phyloP scores from a whole-genome alignment of 2,888 invertebrate species.

The Drosophila kambysellisi region DNA sequence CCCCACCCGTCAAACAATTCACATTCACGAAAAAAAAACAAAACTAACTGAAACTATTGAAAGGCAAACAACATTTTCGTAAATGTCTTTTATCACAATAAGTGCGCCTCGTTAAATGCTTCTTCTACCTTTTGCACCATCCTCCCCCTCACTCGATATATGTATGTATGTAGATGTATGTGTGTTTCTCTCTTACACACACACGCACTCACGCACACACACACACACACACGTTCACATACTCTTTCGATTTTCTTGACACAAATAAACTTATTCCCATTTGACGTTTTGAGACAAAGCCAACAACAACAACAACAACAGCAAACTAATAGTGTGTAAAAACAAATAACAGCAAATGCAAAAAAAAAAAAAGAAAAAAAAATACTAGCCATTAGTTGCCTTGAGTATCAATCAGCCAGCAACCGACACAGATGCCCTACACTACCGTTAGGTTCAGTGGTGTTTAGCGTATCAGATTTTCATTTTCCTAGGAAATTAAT shows the following conservation, averaged over 20 bases:
- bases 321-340: conserved; percentile 1
- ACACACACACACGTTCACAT: background rate
- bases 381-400: conserved; percentile 14
- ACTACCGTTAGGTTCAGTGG: background rate
- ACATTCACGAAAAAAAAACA: background rate
- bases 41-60: conserved; percentile 56
- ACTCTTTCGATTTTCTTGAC: conserved; percentile 52
- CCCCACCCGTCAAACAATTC: conserved; percentile 22
- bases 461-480: background rate
- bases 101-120: conserved; percentile 34
- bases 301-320: conserved; percentile 28
- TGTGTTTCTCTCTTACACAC: background rate
- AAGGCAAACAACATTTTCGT: conserved; percentile 38
- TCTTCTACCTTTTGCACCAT: background rate
- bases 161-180: background rate
- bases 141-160: background rate
- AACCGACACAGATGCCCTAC: conserved; percentile 9
- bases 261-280: conserved; percentile 58
- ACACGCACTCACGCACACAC: background rate
- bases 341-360: conserved; percentile 21
- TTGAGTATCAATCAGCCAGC: conserved; percentile 12
- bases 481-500: background rate
- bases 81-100: conserved; percentile 61
- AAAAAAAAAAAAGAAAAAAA: conserved; percentile 15
- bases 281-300: conserved; percentile 42